Conservation (phyloP, 2,888 invertebrate species). For the Eurytoma adleriae region DNA sequence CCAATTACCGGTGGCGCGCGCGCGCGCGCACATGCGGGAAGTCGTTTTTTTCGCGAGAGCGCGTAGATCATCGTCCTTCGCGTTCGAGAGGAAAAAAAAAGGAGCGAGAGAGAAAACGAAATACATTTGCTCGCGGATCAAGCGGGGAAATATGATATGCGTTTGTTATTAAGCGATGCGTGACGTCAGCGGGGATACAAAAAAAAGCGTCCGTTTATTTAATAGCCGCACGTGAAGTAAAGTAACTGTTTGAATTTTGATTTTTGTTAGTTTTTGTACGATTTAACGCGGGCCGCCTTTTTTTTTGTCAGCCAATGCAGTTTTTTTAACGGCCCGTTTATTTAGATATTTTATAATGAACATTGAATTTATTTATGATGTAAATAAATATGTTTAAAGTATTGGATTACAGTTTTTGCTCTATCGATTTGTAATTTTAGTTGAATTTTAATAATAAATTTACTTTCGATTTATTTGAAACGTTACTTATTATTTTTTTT, state of each 20-base stretch:
- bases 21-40: constrained; percentile 23
- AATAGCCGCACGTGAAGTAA: background rate
- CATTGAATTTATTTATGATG: too few species aligned
- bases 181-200: background rate
- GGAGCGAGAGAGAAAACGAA: background rate
- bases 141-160: constrained; percentile 23
- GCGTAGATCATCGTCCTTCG: constrained; percentile 49
- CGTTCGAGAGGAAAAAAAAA: background rate
- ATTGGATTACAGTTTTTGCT: too few species aligned
- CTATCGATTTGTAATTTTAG: too few species aligned
- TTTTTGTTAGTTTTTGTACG: too few species aligned
- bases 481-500: too few species aligned
- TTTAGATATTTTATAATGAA: too few species aligned
- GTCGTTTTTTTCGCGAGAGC: constrained; percentile 25
- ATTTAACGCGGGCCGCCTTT: too few species aligned
- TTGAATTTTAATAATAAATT: too few species aligned
- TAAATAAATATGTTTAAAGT: too few species aligned
- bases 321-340: too few species aligned
- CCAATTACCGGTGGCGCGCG: constrained; percentile 26
- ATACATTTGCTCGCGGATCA: constrained; percentile 23
- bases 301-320: too few species aligned
- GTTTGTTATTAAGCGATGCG: constrained; percentile 22
- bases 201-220: background rate
- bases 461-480: too few species aligned
- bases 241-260: background rate